These are phyloP conservation scores for Xestia xanthographa DNA, from an alignment of 2,888 invertebrate species.

Conservation along the genomic window DNA sequence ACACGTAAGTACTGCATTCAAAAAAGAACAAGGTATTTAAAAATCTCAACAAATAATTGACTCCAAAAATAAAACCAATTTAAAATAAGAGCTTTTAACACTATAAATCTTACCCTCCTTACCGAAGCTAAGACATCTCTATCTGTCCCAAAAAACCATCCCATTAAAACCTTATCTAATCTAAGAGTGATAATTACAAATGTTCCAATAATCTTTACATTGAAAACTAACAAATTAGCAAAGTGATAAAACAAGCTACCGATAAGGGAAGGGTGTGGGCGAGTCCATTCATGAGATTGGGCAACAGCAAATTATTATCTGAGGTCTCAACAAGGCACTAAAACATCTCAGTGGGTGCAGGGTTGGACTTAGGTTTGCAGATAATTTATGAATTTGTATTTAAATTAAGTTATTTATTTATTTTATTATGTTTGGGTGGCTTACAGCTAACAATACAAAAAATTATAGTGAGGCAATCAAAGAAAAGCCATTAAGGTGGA, in stretches of 20 bases:
- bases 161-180: conserved; percentile 54
- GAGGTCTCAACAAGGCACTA: conserved; percentile 40
- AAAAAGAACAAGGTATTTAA: conserved; percentile 25
- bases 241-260: conserved; percentile 42
- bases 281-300: conserved; percentile 67
- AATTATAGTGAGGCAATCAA: no score
- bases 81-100: conserved; percentile 45
- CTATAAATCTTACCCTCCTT: conserved; percentile 43
- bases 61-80: conserved; percentile 30
- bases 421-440: no score
- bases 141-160: conserved; percentile 28
- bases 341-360: conserved; percentile 36
- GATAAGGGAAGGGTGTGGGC: conserved; percentile 50
- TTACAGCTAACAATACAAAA: no score
- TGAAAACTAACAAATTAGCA: conserved; percentile 60
- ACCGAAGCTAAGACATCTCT: conserved; percentile 33
- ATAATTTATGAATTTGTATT: neutral
- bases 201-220: conserved; percentile 53
- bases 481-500: no score
- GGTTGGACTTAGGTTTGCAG: conserved; percentile 12
- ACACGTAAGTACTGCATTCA: conserved; percentile 7
- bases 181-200: conserved; percentile 48
- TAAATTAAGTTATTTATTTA: neutral
- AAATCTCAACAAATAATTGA: conserved; percentile 22
- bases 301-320: conserved; percentile 42